Percentiles rank a stretch among this genome's conserved stretches.
Conservation (phyloP, 2,797 vertebrate genomes). For the Glossophaga mutica region DNA sequence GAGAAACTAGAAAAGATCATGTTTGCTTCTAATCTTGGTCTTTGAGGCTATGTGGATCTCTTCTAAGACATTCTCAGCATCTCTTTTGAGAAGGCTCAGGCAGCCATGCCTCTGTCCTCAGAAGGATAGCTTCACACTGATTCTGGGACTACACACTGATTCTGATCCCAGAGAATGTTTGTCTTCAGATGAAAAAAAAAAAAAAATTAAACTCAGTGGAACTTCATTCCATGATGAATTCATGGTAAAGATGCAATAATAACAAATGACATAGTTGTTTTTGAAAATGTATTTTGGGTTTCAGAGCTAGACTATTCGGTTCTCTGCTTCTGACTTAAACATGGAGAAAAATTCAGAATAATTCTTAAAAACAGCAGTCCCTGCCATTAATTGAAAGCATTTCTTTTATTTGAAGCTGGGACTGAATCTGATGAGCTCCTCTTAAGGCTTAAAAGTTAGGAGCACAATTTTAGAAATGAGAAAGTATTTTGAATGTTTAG, state of each 20-base stretch:
- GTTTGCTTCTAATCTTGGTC: neutral
- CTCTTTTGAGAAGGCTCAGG: neutral
- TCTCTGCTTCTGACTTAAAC: conserved; percentile 34
- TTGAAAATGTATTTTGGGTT: conserved; percentile 31
- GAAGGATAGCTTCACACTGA: neutral
- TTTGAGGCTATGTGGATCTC: neutral
- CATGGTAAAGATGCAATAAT: conserved; percentile 29
- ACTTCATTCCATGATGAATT: conserved; percentile 31
- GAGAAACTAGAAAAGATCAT: neutral
- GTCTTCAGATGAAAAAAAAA: neutral
- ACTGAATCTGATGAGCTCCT: neutral
- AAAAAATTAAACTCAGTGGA: neutral
- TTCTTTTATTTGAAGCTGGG: conserved; percentile 40
- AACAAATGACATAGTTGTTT: neutral
- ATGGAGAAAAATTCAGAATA: conserved; percentile 36
- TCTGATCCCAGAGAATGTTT: neutral
- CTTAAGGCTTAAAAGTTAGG: conserved; percentile 11
- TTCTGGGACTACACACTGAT: neutral
- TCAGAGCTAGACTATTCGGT: conserved; percentile 39
- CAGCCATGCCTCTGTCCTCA: neutral
- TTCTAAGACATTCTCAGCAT: neutral
- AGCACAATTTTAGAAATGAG: conserved; percentile 44
- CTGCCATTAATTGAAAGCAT: neutral
- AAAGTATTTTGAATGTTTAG: conserved; percentile 42
- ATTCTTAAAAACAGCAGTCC: conserved; percentile 13